Conservation (phyloP, 2,888 invertebrate genomes). For the Lottia gigantea region DNA sequence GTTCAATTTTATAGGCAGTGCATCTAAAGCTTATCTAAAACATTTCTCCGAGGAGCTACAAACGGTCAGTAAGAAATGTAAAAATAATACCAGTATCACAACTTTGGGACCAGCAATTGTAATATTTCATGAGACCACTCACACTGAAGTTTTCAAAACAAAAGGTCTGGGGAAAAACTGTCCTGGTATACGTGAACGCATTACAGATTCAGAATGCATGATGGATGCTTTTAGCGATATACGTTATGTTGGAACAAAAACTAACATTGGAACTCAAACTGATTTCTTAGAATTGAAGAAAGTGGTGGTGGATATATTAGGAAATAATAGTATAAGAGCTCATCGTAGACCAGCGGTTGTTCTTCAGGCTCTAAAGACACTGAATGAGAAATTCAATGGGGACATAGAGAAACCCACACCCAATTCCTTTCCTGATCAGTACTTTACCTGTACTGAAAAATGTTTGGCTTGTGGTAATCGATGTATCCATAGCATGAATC, state of each 20-base stretch:
- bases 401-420: constrained; percentile 74
- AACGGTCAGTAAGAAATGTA: constrained; percentile 67
- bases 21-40: constrained; percentile 79
- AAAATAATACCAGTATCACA: constrained; percentile 70
- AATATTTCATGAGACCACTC: constrained; percentile 83
- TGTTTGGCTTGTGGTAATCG: constrained; percentile 78
- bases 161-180: background rate
- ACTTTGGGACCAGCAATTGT: constrained; percentile 80
- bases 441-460: constrained; percentile 80
- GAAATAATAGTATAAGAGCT: constrained; percentile 79
- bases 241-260: constrained; percentile 67
- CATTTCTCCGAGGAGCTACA: constrained; percentile 75
- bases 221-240: constrained; percentile 81
- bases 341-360: constrained; percentile 77
- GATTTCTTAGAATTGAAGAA: constrained; percentile 74
- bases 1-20: constrained; percentile 80
- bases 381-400: constrained; percentile 82
- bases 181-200: constrained; percentile 70
- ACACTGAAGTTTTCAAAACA: constrained; percentile 72
- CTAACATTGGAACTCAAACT: constrained; percentile 68
- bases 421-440: constrained; percentile 81
- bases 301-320: constrained; percentile 75
- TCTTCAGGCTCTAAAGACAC: constrained; percentile 76
- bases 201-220: constrained; percentile 75
- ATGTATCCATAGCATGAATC: constrained; percentile 68